Evolutionary conservation across 1,140 invertebrate genomes (phyloP), one percentile per base, ranked within the genome.

Genomic region (Vanessa atalanta): DNA sequence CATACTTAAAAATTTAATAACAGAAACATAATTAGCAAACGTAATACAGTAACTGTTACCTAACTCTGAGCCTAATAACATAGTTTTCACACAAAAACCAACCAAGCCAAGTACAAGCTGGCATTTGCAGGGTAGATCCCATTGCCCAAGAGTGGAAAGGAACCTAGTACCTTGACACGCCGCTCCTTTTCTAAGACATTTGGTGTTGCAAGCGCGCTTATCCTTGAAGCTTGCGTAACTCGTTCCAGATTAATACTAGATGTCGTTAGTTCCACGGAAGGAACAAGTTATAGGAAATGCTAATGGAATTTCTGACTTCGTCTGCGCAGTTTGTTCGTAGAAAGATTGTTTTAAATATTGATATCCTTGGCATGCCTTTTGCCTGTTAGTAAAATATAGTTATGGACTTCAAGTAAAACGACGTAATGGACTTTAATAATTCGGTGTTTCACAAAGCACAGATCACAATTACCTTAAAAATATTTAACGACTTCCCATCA

Each of bases 121-220:
- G 85, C 81, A 83, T 84, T 84, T 87, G 76, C 72, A 77, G 79
- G 79, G 72, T 76, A 79, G 78, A 80, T 87, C 83, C 82, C 83
- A 83, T 88, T 86, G 79, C 81, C 82, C 76, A 86, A 88, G 67
- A 83, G 78, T 82, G 74, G 86, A 88, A 88, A 88, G 84, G 86
- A 85, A 77, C 76, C 76, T 67, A 77, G 65, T 76, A 74, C 86
- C 84, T 88, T 86, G 83, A 85, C 84, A 85, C 84, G 78, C 68
- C 83, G 78, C 76, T 83, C 86, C 86, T 88, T 86, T 85, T 83
- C 84, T 88, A 86, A 88, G 83, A 85, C 82, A 85, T 85, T 84
- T 84, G 76, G 57, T 68, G 75, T 86, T 81, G 84, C 79, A 86
- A 86, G 64, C 69, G 65, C 37, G 60, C 57, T 37, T 86, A 86